These are phyloP conservation scores for Uria aalge DNA, from an alignment of 2,113 vertebrate species.

Conservation along the genomic window DNA sequence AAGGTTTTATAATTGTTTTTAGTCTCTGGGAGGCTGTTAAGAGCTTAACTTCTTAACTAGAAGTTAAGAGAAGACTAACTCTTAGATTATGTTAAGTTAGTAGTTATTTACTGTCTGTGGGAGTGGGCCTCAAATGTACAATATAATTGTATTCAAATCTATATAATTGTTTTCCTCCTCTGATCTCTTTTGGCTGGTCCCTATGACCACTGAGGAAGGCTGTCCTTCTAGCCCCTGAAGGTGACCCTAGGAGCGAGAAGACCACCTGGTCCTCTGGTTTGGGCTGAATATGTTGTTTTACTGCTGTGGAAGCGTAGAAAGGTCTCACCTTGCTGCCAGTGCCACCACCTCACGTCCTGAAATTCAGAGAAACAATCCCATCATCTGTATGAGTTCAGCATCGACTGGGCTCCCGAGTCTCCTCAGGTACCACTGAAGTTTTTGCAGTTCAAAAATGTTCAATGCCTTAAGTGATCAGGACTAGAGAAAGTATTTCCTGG, in stretches of 20 bases:
- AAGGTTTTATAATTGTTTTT: neutral
- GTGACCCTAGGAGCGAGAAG: neutral
- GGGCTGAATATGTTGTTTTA: neutral
- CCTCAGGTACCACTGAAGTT: neutral
- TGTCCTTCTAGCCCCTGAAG: neutral
- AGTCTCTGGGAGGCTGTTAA: neutral
- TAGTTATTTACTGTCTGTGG: neutral
- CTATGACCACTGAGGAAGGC: neutral
- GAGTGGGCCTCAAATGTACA: neutral
- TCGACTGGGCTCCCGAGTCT: accelerated
- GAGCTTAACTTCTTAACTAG: neutral
- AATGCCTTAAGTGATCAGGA: neutral
- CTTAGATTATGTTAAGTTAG: neutral
- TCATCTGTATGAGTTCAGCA: neutral
- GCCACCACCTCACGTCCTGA: neutral
- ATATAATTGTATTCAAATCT: neutral
- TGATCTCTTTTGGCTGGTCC: neutral
- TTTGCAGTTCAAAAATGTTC: neutral
- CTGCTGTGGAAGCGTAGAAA: neutral
- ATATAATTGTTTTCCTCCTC: neutral
- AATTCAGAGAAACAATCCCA: neutral
- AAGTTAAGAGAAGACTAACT: neutral
- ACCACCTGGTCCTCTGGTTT: neutral
- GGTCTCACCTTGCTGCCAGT: neutral
- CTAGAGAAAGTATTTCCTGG: neutral